phyloP scores from a whole-genome alignment of 2,113 vertebrate species.

The Chamaea fasciata region DNA sequence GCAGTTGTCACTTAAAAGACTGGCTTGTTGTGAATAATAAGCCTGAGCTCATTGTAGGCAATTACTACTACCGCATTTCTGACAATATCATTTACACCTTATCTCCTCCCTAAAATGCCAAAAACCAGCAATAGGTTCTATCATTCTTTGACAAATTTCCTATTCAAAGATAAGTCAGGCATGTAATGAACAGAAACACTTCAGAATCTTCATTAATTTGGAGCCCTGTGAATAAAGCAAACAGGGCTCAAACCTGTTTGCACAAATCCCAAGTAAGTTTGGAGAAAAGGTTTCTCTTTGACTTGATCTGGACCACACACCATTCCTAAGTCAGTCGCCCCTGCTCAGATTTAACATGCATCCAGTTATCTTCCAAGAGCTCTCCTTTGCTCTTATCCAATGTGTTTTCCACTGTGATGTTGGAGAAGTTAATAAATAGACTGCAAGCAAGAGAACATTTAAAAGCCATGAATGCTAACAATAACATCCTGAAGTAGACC shows the following conservation, averaged over 20 bases:
- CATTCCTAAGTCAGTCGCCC: neutral
- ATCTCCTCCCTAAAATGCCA: slow-evolving; percentile 1
- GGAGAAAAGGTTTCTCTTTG: neutral
- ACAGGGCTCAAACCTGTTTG: neutral
- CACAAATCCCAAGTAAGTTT: neutral
- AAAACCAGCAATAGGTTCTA: neutral
- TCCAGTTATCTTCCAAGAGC: neutral
- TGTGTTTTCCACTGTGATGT: neutral
- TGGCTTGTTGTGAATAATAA: slow-evolving; percentile 12
- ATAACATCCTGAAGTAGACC: neutral
- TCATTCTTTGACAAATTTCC: neutral
- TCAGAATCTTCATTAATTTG: neutral
- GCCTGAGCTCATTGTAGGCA: neutral
- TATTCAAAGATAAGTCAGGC: neutral
- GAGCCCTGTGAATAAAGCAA: neutral
- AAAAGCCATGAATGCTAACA: neutral
- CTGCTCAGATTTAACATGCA: neutral
- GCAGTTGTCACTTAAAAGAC: slow-evolving; percentile 10
- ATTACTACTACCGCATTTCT: neutral
- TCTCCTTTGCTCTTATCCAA: neutral
- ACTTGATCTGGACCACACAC: neutral
- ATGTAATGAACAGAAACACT: neutral
- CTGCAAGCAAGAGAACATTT: neutral
- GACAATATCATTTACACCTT: neutral
- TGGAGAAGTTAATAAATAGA: neutral